Base-by-base conservation (phyloP, 2,797 vertebrate species). In the Esox masquinongy region DNA sequence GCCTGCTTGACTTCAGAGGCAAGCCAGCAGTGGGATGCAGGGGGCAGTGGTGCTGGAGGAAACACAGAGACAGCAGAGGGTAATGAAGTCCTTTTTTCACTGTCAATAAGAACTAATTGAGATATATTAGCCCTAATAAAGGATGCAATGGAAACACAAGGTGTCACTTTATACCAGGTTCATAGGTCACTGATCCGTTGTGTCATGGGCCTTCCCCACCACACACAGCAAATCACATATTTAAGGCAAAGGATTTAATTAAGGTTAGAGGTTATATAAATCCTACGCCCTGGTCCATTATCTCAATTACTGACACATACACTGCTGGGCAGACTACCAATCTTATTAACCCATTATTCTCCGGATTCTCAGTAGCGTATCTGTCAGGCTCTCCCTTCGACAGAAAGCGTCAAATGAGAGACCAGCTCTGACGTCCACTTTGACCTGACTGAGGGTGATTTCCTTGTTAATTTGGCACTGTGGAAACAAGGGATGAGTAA, bases 341-440 rank as follows among this genome's bases (percentile, higher is more conserved):
- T 92, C 91, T 93, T 92, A 93, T 95, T 94, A 95, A 94, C 90
- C 90, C 92, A 94, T 94, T 95, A 93, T 90, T 93, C 92, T 94
- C 90, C 34, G 17, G 6, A 22, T 59, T 19, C 8, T 59, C 53
- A 56, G 5, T 15, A 19, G 31, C 16, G 11, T 36, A 11, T n/a
- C 34, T 64, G 56, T 61, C 72, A 49, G 56, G 15, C 56, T 63
- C 15, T 15, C 26, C 16, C 14, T 59, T 29, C 4, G 63, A 15
- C 24, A 66, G 39, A 9, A 43, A 9, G 39, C 39, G 39, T 43
- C 24, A 29, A 64, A 29, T 15, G 14, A 64, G 61, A 64, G 61
- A 51, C 47, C 43, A 26, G 47, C 73, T 77, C 75, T 80, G 75
- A 86, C 78, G 80, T 79, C 74, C 71, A 72, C 70, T 74, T 78